Percentiles rank a stretch among this genome's conserved stretches.
Evolutionary conservation across 2,113 vertebrate species (phyloP).

Genomic region (Lepisosteus osseus): DNA sequence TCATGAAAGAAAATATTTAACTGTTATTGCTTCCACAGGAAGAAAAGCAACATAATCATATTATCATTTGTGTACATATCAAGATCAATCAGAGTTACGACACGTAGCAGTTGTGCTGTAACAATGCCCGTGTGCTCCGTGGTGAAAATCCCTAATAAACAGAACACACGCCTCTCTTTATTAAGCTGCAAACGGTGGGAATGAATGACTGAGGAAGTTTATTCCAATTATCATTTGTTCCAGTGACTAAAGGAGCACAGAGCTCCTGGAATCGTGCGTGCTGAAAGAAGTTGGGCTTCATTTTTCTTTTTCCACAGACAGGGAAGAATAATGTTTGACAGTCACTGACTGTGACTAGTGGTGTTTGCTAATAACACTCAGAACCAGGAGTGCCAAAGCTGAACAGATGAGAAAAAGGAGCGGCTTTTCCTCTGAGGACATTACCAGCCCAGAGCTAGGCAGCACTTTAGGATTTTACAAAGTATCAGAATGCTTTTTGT

Average conservation of each 20-base stretch:
- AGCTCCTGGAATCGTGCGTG: slow-evolving; percentile 7
- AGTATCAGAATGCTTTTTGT: slow-evolving; percentile 54
- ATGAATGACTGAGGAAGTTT: slow-evolving; percentile 7
- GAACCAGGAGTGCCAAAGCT: slow-evolving; percentile 33
- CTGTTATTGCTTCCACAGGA: slow-evolving; percentile 58
- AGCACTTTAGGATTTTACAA: slow-evolving; percentile 45
- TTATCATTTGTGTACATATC: slow-evolving; percentile 69
- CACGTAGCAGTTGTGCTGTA: slow-evolving; percentile 46
- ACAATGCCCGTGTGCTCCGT: slow-evolving; percentile 40
- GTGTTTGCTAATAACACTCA: slow-evolving; percentile 52
- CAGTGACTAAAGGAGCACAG: slow-evolving; percentile 15
- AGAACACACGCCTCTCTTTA: slow-evolving; percentile 19
- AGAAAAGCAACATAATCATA: slow-evolving; percentile 66
- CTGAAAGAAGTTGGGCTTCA: background rate
- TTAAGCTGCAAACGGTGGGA: slow-evolving; percentile 6
- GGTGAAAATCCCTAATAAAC: slow-evolving; percentile 4
- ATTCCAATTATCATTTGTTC: slow-evolving; percentile 12
- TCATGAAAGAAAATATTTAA: slow-evolving; percentile 68
- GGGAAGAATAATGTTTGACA: slow-evolving; percentile 33
- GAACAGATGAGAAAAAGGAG: slow-evolving; percentile 42
- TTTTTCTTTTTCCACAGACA: slow-evolving; percentile 11
- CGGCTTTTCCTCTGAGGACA: slow-evolving; percentile 25
- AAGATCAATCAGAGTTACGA: slow-evolving; percentile 68
- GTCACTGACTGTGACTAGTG: slow-evolving; percentile 38
- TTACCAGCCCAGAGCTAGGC: slow-evolving; percentile 26